Evolutionary conservation across 2,797 vertebrate genomes (phyloP), one percentile per base, ranked within the genome.

Genomic region (Leuciscus waleckii): DNA sequence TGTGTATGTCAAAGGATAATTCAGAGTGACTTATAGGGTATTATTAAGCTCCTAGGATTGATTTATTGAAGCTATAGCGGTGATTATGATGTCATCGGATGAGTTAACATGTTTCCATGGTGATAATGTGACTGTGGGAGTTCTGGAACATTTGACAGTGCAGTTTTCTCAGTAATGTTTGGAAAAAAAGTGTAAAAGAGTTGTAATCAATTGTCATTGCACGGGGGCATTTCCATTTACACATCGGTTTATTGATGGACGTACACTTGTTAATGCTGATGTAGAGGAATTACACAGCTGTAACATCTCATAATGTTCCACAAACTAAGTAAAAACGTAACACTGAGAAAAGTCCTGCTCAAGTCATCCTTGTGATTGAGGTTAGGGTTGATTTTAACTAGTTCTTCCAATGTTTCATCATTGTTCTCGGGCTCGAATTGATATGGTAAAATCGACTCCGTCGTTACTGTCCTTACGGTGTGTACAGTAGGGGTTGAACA

Each of bases 11-110:
- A 43, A 26, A 37, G 17, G 19, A 63, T 63, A 63, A 63, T 73
- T 82, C 4, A 23, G 26, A 80, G 13, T 63, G 58, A 76, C 16
- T 39, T 39, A 41, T 51, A 61, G 7, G 29, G 32, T 77, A 23
- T 56, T 39, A 77, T 68, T 65, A 68, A 39, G 23, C 74, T 41
- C 16, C 73, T 56, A 26, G 41, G 21, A 68, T 69, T 68, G 43
- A 84, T 77, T 83, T 76, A 68, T 56, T 41, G 11, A 77, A 68
- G 32, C 73, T 67, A 23, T 80, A 51, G 32, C 68, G 17, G 46
- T 41, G 61, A 23, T 77, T 83, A 51, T 67, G 43, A 65, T 83
- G 81, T 76, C 82, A 67, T 74, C 9, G 23, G 23, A 76, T 26
- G 56, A 43, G 70, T 26, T 29, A 29, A 39, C 2, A 0, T 54